Evolutionary conservation across 2,113 vertebrate species (phyloP).

Genomic region (Chaetorhynchus papuensis): DNA sequence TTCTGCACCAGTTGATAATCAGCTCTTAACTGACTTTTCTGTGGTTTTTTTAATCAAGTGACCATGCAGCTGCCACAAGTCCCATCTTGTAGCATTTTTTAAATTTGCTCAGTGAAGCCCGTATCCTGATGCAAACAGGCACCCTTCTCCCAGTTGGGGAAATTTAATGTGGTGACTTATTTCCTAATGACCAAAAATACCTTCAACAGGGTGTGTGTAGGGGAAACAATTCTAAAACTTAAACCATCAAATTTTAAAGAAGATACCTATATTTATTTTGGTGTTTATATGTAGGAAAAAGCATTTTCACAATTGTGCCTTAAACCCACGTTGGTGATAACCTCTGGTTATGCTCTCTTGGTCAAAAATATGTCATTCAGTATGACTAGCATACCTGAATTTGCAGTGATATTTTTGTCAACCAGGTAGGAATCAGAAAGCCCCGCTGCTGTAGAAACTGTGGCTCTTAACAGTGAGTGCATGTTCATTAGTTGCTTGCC

Average conservation of each 20-base stretch:
- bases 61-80: not conserved
- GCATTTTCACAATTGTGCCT: not conserved
- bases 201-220: accelerated
- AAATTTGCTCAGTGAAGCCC: not conserved
- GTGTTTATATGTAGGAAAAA: not conserved
- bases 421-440: not conserved
- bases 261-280: not conserved
- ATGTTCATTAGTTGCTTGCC: not conserved
- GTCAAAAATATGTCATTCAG: not conserved
- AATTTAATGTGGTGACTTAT: not conserved
- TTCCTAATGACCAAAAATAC: not conserved
- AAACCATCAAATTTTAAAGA: not conserved
- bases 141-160: not conserved
- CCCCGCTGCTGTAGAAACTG: not conserved
- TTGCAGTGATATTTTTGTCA: not conserved
- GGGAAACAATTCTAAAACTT: not conserved
- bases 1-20: not conserved
- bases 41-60: not conserved
- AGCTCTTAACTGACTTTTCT: not conserved
- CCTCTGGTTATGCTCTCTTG: not conserved
- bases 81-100: not conserved
- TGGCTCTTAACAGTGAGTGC: not conserved
- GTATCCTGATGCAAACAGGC: not conserved
- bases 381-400: not conserved
- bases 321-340: not conserved